Percentiles rank a stretch among this genome's conserved stretches.
phyloP scores from a whole-genome alignment of 2,113 vertebrate species.

The Pseudonaja textilis region DNA sequence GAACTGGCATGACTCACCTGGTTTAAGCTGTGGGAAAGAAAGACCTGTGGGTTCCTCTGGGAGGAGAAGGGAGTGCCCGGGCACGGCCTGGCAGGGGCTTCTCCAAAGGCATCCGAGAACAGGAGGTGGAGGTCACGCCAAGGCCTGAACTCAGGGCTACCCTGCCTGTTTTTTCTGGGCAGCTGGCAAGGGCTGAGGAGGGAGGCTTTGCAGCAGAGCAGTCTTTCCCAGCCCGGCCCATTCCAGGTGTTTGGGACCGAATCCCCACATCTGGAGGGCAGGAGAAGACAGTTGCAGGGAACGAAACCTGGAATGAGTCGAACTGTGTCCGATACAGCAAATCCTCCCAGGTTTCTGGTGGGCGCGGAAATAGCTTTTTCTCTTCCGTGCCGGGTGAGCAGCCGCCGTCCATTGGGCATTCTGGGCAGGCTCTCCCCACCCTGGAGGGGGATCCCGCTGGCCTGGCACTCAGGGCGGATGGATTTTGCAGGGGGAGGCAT shows the following conservation, averaged over 20 bases:
- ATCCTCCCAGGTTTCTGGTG: background rate
- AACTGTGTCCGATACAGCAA: background rate
- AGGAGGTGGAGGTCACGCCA: background rate
- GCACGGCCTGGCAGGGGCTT: background rate
- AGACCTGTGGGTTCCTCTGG: background rate
- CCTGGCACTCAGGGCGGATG: background rate
- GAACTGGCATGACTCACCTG: background rate
- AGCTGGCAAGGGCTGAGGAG: background rate
- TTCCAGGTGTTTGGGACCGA: background rate
- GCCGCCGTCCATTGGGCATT: accelerated
- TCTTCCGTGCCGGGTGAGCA: background rate
- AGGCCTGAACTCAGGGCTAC: background rate
- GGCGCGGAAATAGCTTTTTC: background rate
- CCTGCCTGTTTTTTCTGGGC: background rate
- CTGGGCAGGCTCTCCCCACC: background rate
- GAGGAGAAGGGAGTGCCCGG: background rate
- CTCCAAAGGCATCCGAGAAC: background rate
- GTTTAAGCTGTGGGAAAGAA: background rate
- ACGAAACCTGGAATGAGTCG: background rate
- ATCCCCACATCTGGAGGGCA: background rate
- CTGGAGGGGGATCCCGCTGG: background rate
- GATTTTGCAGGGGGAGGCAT: slow-evolving; percentile 74
- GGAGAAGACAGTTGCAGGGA: background rate
- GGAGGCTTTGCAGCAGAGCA: background rate
- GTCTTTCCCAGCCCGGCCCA: background rate